Evolutionary conservation across 2,113 vertebrate species (phyloP), one percentile per base, ranked within the genome.

Genomic region (Tachysurus vachellii): DNA sequence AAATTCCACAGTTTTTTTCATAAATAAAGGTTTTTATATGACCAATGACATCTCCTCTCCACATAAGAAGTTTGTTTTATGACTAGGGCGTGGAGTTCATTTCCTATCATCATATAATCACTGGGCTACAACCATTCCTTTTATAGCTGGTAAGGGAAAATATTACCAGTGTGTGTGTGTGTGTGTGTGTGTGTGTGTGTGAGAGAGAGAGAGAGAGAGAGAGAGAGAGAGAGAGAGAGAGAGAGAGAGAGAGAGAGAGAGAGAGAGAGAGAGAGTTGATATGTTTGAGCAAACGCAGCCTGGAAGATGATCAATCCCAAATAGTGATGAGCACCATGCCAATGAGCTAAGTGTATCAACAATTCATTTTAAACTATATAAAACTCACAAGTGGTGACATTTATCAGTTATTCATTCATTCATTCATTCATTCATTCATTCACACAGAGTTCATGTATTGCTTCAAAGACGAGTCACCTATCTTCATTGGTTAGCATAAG

Each of bases 291-390:
- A 88, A 88, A 88, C 82, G 90, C 88, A 92, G 88, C 91, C 91
- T 12, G 50, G 73, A 86, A 90, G 90, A 6, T 76, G 88, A 91
- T 93, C 92, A 92, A 90, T 87, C 36, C 44, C 31, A 90, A 90
- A 93, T 94, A 92, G 92, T 85, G 86, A 90, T 86, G 93, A 92
- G 89, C 88, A 91, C 92, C 91, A 92, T 70, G 79, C 85, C 54
- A 89, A 26, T n/a, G 73, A 82, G 89, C 82, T 88, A 92, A 93
- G 82, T 81, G 76, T 86, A 93, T 89, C 90, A 87, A 83, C 47
- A 91, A 88, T 57, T 88, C 88, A 90, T 3, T 57, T 80, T 83
- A 82, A 71, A 88, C 56, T 76, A 77, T 88, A 91, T 71, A 77
- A 91, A 93, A 91, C 36, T 93, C 89, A 92, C 91, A 89, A 87